These are phyloP conservation scores for Eurystomus glaucurus DNA, from an alignment of 2,797 vertebrate species.

Conservation along the genomic window DNA sequence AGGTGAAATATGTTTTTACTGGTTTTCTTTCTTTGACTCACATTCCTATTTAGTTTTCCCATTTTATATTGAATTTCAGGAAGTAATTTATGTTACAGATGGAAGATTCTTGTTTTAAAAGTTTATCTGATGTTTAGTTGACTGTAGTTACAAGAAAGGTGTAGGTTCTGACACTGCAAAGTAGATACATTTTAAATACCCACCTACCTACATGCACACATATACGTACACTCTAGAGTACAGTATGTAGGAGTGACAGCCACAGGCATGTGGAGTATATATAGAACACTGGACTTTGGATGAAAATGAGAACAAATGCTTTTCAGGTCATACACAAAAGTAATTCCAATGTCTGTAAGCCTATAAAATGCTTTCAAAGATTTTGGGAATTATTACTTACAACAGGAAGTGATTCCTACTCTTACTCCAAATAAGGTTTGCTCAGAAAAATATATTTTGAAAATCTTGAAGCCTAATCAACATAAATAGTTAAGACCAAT, in stretches of 20 bases:
- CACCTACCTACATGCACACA: not conserved
- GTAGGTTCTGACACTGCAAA: not conserved
- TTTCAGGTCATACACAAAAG: not conserved
- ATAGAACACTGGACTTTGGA: not conserved
- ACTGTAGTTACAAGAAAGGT: not conserved
- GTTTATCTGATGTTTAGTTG: not conserved
- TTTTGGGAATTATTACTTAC: not conserved
- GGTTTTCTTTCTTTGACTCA: not conserved
- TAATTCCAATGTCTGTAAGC: not conserved
- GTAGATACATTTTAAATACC: not conserved
- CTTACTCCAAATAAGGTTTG: not conserved
- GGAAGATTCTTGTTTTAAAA: not conserved
- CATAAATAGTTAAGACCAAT: not conserved
- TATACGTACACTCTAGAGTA: not conserved
- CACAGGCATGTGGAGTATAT: not conserved
- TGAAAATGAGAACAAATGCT: not conserved
- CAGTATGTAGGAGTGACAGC: not conserved
- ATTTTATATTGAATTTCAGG: not conserved
- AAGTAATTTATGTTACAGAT: not conserved
- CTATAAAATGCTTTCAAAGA: not conserved
- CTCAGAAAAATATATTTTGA: not conserved
- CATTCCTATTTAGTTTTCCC: not conserved
- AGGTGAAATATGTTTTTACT: not conserved
- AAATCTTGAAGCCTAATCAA: not conserved
- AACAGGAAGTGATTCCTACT: not conserved